Evolutionary conservation across 1,140 invertebrate genomes (phyloP), one percentile per base, ranked within the genome.

Genomic region (Stratiolaelaps scimitus): DNA sequence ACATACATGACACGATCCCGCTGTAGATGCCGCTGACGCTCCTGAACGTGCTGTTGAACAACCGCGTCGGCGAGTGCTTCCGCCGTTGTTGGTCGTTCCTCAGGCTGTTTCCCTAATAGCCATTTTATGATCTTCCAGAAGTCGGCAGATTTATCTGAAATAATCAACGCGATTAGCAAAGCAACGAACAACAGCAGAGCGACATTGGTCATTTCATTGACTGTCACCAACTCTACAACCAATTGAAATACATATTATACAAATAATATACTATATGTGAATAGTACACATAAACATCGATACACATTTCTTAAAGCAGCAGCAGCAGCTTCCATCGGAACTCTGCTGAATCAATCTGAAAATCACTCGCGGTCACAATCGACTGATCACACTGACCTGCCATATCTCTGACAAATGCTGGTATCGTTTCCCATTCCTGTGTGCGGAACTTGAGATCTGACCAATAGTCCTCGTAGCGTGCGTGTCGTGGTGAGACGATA

Each of bases 1-100:
- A 60, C 53, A 17, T 34, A 60, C 53, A 29, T 60, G 53, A 60
- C 26, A 5, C 53, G 53, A 26, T 60, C 34, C 53, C 53, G 26
- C 53, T 15, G 17, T 26, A 60, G 23, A 2, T 60, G 53, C 26
- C 26, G 26, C 23, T 60, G 26, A 5, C 53, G 53, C 23, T 17
- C 53, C 6, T 29, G 53, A 17, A 17, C 23, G 17, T 34, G 53
- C n/a, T 29, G 53, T 15, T 23, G 53, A 15, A 60, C 34, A 4
- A 29, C 23, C 17, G 17, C 17, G 23, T 6, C 26, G 15, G n/a
- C 53, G 23, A 60, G 53, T 2, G 26, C 17, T 5, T 17, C 53
- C 23, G 26, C 53, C 23, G 53, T 15, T 5, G 26, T 20, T 26
- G 53, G 53, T 10, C 53, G 26, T 23, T 20, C 47, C 20, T 60